Base-by-base conservation (phyloP, 2,888 invertebrate species). In the Malthinus flaveolus region DNA sequence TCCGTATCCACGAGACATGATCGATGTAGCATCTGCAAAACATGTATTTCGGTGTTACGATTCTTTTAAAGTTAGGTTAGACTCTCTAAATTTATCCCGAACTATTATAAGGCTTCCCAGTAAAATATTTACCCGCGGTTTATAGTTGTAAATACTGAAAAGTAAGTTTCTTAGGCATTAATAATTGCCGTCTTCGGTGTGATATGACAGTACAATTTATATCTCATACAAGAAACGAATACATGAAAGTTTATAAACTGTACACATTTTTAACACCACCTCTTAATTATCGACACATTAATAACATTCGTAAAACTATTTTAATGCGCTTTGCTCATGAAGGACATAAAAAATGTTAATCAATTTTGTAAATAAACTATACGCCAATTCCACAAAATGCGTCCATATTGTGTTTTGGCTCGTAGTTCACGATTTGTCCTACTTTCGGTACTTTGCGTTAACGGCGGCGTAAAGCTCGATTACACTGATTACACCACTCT, bases 1-100 rank as follows among this genome's bases (percentile, higher is more conserved):
- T 46, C 79, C 79, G 76, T 78, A 81, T 60, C 80, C 80, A 65
- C 80, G 75, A 67, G 80, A 80, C 80, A 80, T 80, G 49, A 13
- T 52, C 45, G 44, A 7, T 48, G 12, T 39, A 45, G n/a, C 51
- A 59, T 54, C 50, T 58, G 15, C 11, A 48, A 48, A 15, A 39
- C 2, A 37, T 32, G 9, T 34, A 3, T 36, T 45, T 13, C 47
- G 10, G 10, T 13, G 44, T 44, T 44, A 6, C 12, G 9, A 8
- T n/a, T 34, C 13, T 48, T 48, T 8, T 15, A 32, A 46, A n/a
- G 34, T 7, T 7, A 32, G 9, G 4, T 11, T 11, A 37, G 15
- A 12, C 2, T 1, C 37, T 8, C 8, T 12, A 15, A 37, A 3
- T 37, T 23, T 23, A 23, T 23, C 23, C 5, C 5, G 23, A 23